phyloP scores from a whole-genome alignment of 2,888 invertebrate genomes.

The Aphodius sticticus region DNA sequence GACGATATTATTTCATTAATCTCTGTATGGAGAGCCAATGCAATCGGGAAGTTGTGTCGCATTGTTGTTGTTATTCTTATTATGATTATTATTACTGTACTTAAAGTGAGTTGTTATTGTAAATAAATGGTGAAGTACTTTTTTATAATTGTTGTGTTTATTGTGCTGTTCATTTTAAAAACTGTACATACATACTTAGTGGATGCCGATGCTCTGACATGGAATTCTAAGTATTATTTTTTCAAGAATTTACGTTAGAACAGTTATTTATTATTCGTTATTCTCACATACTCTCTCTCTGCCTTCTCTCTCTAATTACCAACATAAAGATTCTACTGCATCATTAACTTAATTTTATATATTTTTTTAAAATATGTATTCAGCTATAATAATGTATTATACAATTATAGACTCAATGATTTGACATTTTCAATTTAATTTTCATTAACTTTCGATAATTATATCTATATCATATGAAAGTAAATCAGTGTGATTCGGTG shows the following conservation, averaged over 20 bases:
- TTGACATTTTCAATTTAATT: neutral
- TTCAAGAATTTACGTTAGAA: neutral
- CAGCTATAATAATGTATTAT: no score
- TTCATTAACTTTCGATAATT: neutral
- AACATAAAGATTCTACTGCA: neutral
- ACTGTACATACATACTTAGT: neutral
- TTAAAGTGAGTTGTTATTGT: constrained; percentile 4
- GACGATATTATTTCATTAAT: neutral
- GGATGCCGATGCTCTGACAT: neutral
- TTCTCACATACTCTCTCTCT: neutral
- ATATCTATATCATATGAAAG: neutral
- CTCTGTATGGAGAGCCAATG: neutral
- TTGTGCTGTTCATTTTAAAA: neutral
- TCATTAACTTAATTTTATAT: neutral
- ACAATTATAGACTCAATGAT: neutral
- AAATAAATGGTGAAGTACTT: neutral
- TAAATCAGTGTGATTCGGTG: neutral
- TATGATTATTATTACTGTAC: neutral
- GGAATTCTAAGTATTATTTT: neutral
- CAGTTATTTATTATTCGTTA: neutral
- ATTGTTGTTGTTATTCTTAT: neutral
- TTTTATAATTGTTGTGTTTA: neutral
- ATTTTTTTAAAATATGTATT: neutral
- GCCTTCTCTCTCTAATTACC: neutral
- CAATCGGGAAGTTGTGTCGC: neutral